Evolutionary conservation across 2,797 vertebrate genomes (phyloP), one percentile per base, ranked within the genome.

Genomic region (Myioborus melanocephalus): DNA sequence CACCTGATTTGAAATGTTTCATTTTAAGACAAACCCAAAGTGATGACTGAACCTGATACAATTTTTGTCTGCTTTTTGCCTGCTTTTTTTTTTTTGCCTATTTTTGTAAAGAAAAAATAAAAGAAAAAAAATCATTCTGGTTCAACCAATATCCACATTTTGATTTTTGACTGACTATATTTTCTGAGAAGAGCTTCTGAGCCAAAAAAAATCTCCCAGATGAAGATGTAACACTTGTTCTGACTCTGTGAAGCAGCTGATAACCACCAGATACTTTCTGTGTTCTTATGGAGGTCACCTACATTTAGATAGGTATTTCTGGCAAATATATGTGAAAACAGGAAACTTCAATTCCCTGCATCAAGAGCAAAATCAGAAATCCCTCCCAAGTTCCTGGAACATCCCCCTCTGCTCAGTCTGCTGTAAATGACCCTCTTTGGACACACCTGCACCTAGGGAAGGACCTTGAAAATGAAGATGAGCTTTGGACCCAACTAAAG

Each of bases 11-110:
- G 16, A 73, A 73, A 34, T 37, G 26, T 52, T 95, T 82, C 24
- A 61, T 87, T 84, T 89, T 32, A 47, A 76, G 35, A 65, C 18
- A 63, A 56, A 89, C 21, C 27, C 55, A 59, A 85, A 95, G 14
- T 8, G 66, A 53, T 69, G 68, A 89, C 35, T 93, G 83, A 91
- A 47, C 35, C 11, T 49, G n/a, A 56, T 21, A 27, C 0, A 10
- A 49, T 46, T 85, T 89, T 69, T 79, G 5, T 55, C 72, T 79
- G 7, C 7, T 65, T 89, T 75, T 53, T 53, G 49, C 17, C 50
- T 52, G 27, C 10, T 28, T 50, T 50, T 37, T 27, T 50, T 52
- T 19, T 52, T 11, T 50, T 28, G 50, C 18, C 23, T 65, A 30
- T 52, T 92, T 90, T 11, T 64, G 11, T 28, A 30, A 53, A 53